Evolutionary conservation across 2,797 vertebrate species (phyloP).

Genomic region (Myotis planiceps): DNA sequence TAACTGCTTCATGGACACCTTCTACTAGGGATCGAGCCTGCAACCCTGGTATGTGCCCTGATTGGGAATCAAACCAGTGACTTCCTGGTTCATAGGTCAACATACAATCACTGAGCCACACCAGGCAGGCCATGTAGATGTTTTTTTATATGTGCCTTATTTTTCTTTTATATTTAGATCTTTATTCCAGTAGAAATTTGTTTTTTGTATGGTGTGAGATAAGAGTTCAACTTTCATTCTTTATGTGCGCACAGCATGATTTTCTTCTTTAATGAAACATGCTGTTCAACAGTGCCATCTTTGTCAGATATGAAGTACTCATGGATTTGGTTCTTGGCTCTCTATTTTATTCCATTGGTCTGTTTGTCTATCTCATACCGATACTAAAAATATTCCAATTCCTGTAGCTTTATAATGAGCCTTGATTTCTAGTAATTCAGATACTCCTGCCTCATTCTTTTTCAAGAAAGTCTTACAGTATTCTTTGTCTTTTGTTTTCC

Average conservation of each 20-base stretch:
- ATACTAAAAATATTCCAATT: not conserved
- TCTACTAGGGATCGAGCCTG: too few relatives aligned
- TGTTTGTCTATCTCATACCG: not conserved
- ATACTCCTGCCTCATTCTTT: not conserved
- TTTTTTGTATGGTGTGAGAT: not conserved
- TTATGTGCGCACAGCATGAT: not conserved
- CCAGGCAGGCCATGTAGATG: too few relatives aligned
- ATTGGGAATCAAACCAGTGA: too few relatives aligned
- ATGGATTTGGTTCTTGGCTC: not conserved
- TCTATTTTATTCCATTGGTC: not conserved
- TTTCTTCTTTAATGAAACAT: not conserved
- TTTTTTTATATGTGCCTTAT: not conserved
- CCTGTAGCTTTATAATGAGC: not conserved
- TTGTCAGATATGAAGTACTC: not conserved
- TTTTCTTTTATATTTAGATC: not conserved
- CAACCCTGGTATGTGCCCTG: too few relatives aligned
- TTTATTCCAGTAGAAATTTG: not conserved
- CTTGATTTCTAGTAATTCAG: not conserved
- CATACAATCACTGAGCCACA: too few relatives aligned
- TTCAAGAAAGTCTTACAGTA: not conserved
- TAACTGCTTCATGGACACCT: too few relatives aligned
- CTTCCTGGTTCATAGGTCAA: too few relatives aligned
- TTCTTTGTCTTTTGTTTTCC: not conserved
- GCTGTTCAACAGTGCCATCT: not conserved
- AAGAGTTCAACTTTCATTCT: not conserved